Evolutionary conservation across 2,888 invertebrate species (phyloP).

Genomic region (Carpatolechia fugitivella): DNA sequence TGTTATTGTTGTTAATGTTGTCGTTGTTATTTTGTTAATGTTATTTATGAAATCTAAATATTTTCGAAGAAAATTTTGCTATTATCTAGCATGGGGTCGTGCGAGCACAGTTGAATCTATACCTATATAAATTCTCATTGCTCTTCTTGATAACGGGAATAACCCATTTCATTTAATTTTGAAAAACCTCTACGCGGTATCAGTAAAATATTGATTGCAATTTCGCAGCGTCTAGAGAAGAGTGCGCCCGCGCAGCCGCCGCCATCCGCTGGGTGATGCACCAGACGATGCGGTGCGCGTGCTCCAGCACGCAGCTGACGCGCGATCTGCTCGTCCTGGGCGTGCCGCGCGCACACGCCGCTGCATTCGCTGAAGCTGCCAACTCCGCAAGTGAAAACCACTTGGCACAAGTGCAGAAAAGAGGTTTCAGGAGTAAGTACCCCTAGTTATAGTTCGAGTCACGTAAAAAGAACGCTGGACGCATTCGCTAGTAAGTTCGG

Average conservation of each 20-base stretch:
- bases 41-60: too few species aligned
- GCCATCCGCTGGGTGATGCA: constrained; percentile 63
- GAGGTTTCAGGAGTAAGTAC: constrained; percentile 56
- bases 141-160: too few species aligned
- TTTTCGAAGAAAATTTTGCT: too few species aligned
- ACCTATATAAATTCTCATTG: too few species aligned
- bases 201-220: not conserved
- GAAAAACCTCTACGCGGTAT: too few species aligned
- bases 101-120: too few species aligned
- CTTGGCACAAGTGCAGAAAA: constrained; percentile 35
- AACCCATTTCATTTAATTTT: too few species aligned
- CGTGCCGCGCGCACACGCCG: constrained; percentile 61
- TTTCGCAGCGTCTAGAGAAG: constrained; percentile 57
- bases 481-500: too few species aligned
- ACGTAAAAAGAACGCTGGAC: too few species aligned
- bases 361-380: constrained; percentile 55
- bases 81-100: too few species aligned
- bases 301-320: constrained; percentile 51
- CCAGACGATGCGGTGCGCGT: constrained; percentile 52
- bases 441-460: not conserved
- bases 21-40: too few species aligned
- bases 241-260: constrained; percentile 65
- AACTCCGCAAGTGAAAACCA: constrained; percentile 45
- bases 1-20: too few species aligned
- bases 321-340: constrained; percentile 64